Evolutionary conservation across 2,113 vertebrate species (phyloP).

Genomic region (Heterotilapia buettikoferi): DNA sequence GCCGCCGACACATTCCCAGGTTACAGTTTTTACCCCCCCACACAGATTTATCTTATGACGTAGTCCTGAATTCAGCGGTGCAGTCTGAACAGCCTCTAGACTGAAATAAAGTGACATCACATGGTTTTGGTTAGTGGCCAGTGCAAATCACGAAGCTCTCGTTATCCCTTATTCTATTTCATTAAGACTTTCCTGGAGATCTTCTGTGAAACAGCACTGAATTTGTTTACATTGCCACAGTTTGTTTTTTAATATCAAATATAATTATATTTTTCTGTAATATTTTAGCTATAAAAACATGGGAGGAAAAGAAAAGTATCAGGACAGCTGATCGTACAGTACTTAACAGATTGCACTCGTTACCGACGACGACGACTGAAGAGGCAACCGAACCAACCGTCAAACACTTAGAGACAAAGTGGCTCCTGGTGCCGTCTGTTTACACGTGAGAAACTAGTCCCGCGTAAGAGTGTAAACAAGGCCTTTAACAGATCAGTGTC

Average conservation of each 20-base stretch:
- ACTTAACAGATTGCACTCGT: background rate
- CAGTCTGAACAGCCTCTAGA: slow-evolving; percentile 30
- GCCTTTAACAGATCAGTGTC: background rate
- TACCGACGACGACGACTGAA: background rate
- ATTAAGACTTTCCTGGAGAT: background rate
- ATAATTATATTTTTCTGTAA: slow-evolving; percentile 11
- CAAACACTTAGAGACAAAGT: background rate
- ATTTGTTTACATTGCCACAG: slow-evolving; percentile 7
- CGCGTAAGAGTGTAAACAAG: slow-evolving; percentile 16
- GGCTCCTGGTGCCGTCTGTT: background rate
- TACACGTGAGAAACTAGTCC: background rate
- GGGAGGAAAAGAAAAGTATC: background rate
- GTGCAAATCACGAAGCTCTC: slow-evolving; percentile 31
- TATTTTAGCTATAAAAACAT: slow-evolving; percentile 1
- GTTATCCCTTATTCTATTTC: background rate
- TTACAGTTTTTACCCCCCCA: background rate
- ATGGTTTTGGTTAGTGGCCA: slow-evolving; percentile 57
- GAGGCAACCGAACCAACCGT: background rate
- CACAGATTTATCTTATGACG: background rate
- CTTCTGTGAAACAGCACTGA: slow-evolving; percentile 15
- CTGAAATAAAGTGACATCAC: slow-evolving; percentile 59
- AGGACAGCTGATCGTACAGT: slow-evolving; percentile 24
- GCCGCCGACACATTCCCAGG: background rate
- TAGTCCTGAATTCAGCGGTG: slow-evolving; percentile 20
- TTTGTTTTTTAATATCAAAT: slow-evolving; percentile 17